Evolutionary conservation across 2,113 vertebrate genomes (phyloP), one percentile per base, ranked within the genome.

Genomic region (Lichenostomus cassidix): DNA sequence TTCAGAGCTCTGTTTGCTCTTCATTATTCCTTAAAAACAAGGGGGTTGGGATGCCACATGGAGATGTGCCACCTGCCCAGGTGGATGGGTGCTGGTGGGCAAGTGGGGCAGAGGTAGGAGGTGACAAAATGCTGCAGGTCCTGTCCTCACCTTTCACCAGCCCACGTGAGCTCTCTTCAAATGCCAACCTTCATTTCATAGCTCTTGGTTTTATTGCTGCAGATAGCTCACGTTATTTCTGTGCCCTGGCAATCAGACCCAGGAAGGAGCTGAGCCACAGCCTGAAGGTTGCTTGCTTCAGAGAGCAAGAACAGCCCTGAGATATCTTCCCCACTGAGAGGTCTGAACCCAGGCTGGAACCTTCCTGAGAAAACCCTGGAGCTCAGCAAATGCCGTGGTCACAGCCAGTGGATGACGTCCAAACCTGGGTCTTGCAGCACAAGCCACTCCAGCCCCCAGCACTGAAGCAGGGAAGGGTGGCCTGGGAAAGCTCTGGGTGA

Each of bases 121-220:
- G 56, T 2, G 22, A 28, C 0, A 0, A 22, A 39, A 12, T 75
- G 59, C 55, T 88, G 63, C 2, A 4, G 29, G 27, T 92, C 37
- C 59, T 86, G 53, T 7, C 12, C 23, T 68, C 42, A n/a, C 52
- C 74, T 85, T 82, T 65, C 53, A 28, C 12, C 41, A 87, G 37
- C 41, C 49, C 5, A 0, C 60, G 6, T n/a, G 13, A 76, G 19
- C 49, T 91, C 56, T 55, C 62, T 64, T 37, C 21, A 89, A 76
- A 73, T 11, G n/a, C 12, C 87, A 89, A 0, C 24, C 35, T 73
- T 83, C 67, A 58, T 83, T 90, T 96, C 87, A 90, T 12, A 67
- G 70, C 64, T 64, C 78, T 83, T 85, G 88, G 49, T 85, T 93
- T 93, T 87, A 93, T 3, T 16, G 82, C 28, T 92, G 53, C 58